These are phyloP conservation scores for Florisuga fusca DNA, from an alignment of 2,797 vertebrate genomes.

Conservation along the genomic window DNA sequence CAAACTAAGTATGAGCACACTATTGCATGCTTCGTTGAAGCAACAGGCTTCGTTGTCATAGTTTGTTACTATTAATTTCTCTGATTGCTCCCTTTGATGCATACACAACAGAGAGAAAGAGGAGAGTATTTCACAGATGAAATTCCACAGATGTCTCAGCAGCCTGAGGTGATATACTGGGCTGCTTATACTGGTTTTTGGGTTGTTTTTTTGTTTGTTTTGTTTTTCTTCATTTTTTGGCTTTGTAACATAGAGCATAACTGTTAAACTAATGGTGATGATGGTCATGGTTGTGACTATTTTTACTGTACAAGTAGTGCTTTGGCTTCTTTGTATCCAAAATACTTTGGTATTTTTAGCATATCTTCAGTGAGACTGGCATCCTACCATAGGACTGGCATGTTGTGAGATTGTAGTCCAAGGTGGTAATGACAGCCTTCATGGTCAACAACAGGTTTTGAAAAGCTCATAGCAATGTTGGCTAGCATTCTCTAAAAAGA, in stretches of 20 bases:
- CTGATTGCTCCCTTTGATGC: not conserved
- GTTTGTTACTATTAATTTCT: slow-evolving; percentile 31
- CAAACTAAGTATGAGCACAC: not conserved
- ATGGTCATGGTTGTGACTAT: not conserved
- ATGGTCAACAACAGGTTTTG: not conserved
- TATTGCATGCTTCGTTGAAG: not conserved
- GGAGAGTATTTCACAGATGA: slow-evolving; percentile 34
- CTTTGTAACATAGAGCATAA: slow-evolving; percentile 5
- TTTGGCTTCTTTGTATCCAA: slow-evolving; percentile 35
- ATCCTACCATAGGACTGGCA: not conserved
- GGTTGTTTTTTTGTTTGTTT: too few species aligned
- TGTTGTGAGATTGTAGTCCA: not conserved
- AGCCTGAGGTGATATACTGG: slow-evolving; percentile 35
- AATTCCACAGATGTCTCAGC: slow-evolving; percentile 59
- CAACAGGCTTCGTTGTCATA: not conserved
- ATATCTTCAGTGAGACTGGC: slow-evolving; percentile 33
- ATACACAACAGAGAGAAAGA: not conserved
- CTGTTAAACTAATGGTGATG: not conserved
- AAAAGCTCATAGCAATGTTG: slow-evolving; percentile 42
- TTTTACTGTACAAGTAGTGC: slow-evolving; percentile 35
- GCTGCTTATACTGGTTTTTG: slow-evolving; percentile 2
- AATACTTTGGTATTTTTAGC: slow-evolving; percentile 62
- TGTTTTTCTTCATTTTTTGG: not conserved
- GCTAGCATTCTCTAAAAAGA: slow-evolving; percentile 33
- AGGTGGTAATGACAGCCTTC: slow-evolving; percentile 35